A percentile compares a stretch with the other conserved stretches of the same genome.
These are phyloP conservation scores for Turnix velox DNA, from an alignment of 2,113 vertebrate species.

Conservation along the genomic window DNA sequence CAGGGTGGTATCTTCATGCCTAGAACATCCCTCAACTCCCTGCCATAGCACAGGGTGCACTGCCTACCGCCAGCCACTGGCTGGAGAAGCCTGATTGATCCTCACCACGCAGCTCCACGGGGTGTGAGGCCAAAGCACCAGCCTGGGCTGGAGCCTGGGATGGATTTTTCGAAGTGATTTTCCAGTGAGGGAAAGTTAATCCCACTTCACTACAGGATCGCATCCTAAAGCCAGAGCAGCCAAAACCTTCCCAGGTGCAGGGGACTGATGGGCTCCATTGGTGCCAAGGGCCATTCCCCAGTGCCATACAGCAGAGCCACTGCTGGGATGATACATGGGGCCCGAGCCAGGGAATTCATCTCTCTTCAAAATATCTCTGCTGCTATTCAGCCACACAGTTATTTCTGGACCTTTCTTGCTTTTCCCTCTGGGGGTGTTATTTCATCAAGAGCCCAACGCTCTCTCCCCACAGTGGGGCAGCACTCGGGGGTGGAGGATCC, in stretches of 20 bases:
- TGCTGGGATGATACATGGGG: fast-evolving
- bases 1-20: background rate
- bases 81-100: background rate
- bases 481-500: background rate
- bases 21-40: background rate
- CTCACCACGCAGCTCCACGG: background rate
- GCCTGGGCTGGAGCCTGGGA: fast-evolving
- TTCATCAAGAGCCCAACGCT: background rate
- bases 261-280: background rate
- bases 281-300: background rate
- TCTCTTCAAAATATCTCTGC: background rate
- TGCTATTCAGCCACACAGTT: background rate
- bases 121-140: background rate
- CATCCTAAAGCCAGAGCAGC: background rate
- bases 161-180: background rate
- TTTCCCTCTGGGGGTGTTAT: background rate
- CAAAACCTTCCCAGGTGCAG: background rate
- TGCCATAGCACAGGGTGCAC: background rate
- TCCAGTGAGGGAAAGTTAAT: background rate
- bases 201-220: fast-evolving
- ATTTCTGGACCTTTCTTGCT: conserved; percentile 1
- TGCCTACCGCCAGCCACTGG: fast-evolving
- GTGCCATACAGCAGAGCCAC: background rate
- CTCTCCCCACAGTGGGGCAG: background rate
- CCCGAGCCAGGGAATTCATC: background rate